Conservation (phyloP, 2,113 vertebrate genomes). For the Sporophila hypoxantha region DNA sequence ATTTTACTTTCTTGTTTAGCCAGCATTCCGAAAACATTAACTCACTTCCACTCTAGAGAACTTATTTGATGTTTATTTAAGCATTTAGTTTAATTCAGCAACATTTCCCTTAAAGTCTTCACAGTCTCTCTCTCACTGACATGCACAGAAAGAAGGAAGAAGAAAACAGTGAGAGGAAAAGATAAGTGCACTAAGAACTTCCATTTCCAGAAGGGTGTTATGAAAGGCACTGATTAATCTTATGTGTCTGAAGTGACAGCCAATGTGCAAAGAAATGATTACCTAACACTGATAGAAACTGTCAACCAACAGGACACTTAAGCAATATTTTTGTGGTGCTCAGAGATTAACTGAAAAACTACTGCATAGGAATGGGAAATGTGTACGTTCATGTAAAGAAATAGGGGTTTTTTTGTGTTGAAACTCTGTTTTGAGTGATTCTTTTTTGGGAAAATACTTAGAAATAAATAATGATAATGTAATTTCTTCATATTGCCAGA, state of each 20-base stretch:
- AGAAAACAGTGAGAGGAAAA: neutral
- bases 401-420: neutral
- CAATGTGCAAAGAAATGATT: neutral
- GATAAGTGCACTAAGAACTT: slow-evolving; percentile 19
- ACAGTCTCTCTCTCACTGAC: neutral
- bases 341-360: neutral
- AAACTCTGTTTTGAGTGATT: neutral
- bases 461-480: neutral
- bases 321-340: neutral
- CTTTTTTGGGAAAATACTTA: neutral
- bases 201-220: slow-evolving; percentile 4
- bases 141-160: neutral
- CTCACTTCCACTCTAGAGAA: slow-evolving; percentile 15
- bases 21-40: slow-evolving; percentile 22
- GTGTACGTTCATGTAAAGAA: neutral
- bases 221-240: slow-evolving; percentile 6
- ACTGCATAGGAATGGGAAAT: neutral
- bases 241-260: neutral
- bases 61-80: slow-evolving; percentile 38
- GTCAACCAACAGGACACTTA: neutral
- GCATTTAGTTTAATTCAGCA: slow-evolving; percentile 32
- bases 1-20: slow-evolving; percentile 3
- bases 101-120: slow-evolving; percentile 13
- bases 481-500: neutral
- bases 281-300: neutral